A percentile compares a stretch with the other conserved stretches of the same genome.
phyloP scores from a whole-genome alignment of 2,113 vertebrate genomes.

The Carettochelys insculpta region DNA sequence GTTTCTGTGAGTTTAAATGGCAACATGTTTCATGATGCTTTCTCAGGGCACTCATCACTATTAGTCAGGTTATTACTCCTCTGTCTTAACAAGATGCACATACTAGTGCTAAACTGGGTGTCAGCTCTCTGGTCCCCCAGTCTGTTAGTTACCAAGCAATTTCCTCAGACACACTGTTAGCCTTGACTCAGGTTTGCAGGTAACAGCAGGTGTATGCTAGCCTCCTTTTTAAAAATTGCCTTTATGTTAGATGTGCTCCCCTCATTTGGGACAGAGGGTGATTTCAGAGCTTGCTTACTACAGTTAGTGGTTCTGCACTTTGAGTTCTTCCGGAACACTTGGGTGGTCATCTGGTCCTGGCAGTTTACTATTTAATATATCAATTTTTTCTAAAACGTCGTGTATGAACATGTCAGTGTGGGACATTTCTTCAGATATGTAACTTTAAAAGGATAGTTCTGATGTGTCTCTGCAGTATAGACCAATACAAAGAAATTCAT shows the following conservation, averaged over 20 bases:
- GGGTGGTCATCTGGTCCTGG: neutral
- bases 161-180: neutral
- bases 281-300: neutral
- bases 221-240: neutral
- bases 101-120: neutral
- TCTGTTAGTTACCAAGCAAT: neutral
- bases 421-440: neutral
- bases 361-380: neutral
- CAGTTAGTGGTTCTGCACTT: neutral
- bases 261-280: neutral
- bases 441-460: neutral
- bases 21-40: neutral
- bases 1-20: constrained; percentile 28
- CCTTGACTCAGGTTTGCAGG: neutral
- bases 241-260: neutral
- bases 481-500: neutral
- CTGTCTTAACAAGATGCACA: neutral
- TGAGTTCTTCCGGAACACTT: neutral
- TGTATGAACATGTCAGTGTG: neutral
- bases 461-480: neutral
- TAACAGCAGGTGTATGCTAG: neutral
- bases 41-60: neutral
- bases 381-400: neutral
- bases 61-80: neutral
- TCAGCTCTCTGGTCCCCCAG: neutral